Evolutionary conservation across 2,113 vertebrate species (phyloP), one percentile per base, ranked within the genome.

Genomic region (Chlamydotis undulata): DNA sequence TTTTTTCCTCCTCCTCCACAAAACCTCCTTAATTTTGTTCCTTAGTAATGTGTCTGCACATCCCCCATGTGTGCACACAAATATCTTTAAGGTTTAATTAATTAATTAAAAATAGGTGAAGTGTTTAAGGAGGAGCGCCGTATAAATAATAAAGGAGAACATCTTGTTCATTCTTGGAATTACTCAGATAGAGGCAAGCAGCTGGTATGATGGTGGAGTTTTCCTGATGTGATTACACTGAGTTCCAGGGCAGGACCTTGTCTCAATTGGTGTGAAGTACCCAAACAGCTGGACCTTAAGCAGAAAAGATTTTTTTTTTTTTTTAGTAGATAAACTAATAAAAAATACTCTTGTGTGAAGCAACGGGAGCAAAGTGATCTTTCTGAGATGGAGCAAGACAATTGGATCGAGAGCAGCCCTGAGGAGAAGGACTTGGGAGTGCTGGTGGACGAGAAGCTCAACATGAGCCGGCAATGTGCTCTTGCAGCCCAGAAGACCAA

Each of bases 81-180:
- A 64, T 53, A 23, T 31, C 31, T 2, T 65, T 71, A 81, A 65
- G 21, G 4, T 57, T 92, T 57, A 89, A 94, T 95, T 86, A 89
- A 84, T 78, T 89, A 17, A 22, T 43, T 89, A 93, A 89, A 95
- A 92, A 90, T 28, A 89, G 45, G n/a, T 75, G 24, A 92, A 91
- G 31, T 93, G 37, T 93, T 87, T 91, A 68, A 84, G 83, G 80
- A 92, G 89, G 65, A 84, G 52, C 10, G 14, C 50, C 57, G 94
- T 77, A n/a, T 29, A 83, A 92, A 90, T 92, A 89, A 79, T 69
- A 26, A 89, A 83, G 57, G 37, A 76, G 41, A 73, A 73, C 43
- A 50, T 78, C 53, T 86, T 65, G 33, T 70, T 84, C 86, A 73
- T 95, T 87, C 57, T 89, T 89, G 61, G 23, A 57, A 22, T 84